Base-by-base conservation (phyloP, 2,113 vertebrate genomes). In the Meleagris gallopavo region DNA sequence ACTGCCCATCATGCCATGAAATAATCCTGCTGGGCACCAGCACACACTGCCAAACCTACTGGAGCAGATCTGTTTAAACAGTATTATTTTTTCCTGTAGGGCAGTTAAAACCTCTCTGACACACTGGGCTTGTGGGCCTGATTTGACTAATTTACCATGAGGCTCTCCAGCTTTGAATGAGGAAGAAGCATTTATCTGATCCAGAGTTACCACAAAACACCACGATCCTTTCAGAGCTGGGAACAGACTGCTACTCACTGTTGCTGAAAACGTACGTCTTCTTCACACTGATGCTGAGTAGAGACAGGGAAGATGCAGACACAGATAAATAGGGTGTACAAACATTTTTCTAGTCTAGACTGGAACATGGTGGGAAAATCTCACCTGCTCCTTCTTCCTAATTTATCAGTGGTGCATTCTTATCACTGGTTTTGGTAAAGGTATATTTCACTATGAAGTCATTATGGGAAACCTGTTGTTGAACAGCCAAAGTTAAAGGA, bases 81-180 rank as follows among this genome's bases (percentile, higher is more conserved):
- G 10, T 7, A 79, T 3, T 0, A 22, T 34, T 76, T 66, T 67
- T 64, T 40, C 16, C 38, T n/a, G 15, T 10, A 14, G 40, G 30
- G 65, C 16, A 78, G 21, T 13, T 77, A 10, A 90, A 88, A 52
- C 0, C 1, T 32, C 62, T 77, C 79, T 0, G 0, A 21, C 32
- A 76, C 20, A 8, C 29, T 64, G 0, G 0, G 3, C 41, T 40
- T 24, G 21, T 25, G 60, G 27, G 27, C 60, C 27, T 64, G 55
- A 11, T 60, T 57, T 70, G 38, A 40, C 38, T 58, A 18, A 13
- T 10, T 92, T 58, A 32, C 32, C 71, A 46, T 2, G 2, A 50
- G 72, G 55, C 25, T 91, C 57, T 83, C 12, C 27, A 10, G 22
- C 45, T 46, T 89, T 30, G 78, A 72, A 60, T 4, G 80, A 50